Conservation (phyloP, 2,888 invertebrate species). For the Lycaena phlaeas region DNA sequence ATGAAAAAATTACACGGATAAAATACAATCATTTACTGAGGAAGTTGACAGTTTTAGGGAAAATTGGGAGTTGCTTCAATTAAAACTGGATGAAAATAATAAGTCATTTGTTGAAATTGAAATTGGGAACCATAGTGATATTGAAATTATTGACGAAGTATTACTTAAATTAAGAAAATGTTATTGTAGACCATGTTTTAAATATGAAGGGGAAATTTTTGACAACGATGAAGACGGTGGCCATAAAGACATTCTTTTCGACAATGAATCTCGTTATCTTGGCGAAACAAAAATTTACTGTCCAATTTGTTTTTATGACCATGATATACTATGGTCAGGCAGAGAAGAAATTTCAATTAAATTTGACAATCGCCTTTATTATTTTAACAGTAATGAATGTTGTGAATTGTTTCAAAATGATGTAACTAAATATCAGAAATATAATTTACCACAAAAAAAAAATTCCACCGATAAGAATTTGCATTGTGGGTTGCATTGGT, state of each 20-base stretch:
- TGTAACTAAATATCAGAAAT: slow-evolving; percentile 59
- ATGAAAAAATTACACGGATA: slow-evolving; percentile 17
- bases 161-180: slow-evolving; percentile 43
- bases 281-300: slow-evolving; percentile 76
- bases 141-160: slow-evolving; percentile 46
- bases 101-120: slow-evolving; percentile 58
- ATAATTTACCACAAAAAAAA: slow-evolving; percentile 47
- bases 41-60: slow-evolving; percentile 46
- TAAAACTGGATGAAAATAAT: slow-evolving; percentile 48
- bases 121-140: slow-evolving; percentile 51
- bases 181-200: slow-evolving; percentile 34
- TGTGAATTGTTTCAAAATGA: slow-evolving; percentile 61
- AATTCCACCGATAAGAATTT: slow-evolving; percentile 69
- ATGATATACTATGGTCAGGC: slow-evolving; percentile 75
- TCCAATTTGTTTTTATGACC: slow-evolving; percentile 71
- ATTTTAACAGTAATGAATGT: slow-evolving; percentile 62
- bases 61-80: slow-evolving; percentile 47
- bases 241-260: slow-evolving; percentile 33
- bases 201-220: slow-evolving; percentile 34
- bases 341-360: slow-evolving; percentile 65
- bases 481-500: slow-evolving; percentile 69
- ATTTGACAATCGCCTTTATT: slow-evolving; percentile 68
- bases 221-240: slow-evolving; percentile 34
- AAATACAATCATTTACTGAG: slow-evolving; percentile 30
- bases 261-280: slow-evolving; percentile 46